Percentiles rank a stretch among this genome's conserved stretches.
Conservation (phyloP, 1,140 invertebrate genomes). For the Babylonia areolata region DNA sequence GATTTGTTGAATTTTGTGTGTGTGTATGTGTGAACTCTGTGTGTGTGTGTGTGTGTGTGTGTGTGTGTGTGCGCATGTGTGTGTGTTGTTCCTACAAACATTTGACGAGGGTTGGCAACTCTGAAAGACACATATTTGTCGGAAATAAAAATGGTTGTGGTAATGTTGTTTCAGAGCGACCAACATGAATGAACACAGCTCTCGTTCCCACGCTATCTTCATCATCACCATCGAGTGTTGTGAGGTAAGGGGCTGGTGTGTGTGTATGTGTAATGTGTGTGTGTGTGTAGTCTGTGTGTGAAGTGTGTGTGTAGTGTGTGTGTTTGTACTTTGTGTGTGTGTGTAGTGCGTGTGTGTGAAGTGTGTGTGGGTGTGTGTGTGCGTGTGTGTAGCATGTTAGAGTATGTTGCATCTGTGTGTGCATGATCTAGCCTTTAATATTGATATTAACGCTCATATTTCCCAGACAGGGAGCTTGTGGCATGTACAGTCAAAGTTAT, state of each 20-base stretch:
- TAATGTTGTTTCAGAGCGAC: constrained; percentile 84
- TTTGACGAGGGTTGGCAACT: too few relatives aligned
- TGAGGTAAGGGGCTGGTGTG: constrained; percentile 75
- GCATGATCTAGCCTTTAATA: too few relatives aligned
- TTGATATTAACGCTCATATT: too few relatives aligned
- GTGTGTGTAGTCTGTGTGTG: too few relatives aligned
- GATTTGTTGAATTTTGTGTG: too few relatives aligned
- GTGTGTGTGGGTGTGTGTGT: background rate
- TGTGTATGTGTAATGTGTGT: background rate
- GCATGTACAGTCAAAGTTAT: too few relatives aligned
- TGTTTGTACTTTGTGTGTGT: background rate
- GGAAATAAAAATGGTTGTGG: background rate
- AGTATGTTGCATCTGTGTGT: background rate
- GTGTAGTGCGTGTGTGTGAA: background rate
- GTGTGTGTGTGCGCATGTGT: too few relatives aligned
- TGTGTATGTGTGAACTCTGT: too few relatives aligned
- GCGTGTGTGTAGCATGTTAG: background rate
- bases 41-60: too few relatives aligned
- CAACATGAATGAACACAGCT: constrained; percentile 99
- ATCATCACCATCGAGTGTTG: constrained; percentile 98
- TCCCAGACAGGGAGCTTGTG: too few relatives aligned
- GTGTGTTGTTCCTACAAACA: too few relatives aligned
- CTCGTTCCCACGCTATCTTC: constrained; percentile 98
- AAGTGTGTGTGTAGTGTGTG: constrained; percentile 16
- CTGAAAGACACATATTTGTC: too few relatives aligned